Percentiles rank a stretch among this genome's conserved stretches.
phyloP scores from a whole-genome alignment of 2,797 vertebrate genomes.

The Austrolebias charrua region DNA sequence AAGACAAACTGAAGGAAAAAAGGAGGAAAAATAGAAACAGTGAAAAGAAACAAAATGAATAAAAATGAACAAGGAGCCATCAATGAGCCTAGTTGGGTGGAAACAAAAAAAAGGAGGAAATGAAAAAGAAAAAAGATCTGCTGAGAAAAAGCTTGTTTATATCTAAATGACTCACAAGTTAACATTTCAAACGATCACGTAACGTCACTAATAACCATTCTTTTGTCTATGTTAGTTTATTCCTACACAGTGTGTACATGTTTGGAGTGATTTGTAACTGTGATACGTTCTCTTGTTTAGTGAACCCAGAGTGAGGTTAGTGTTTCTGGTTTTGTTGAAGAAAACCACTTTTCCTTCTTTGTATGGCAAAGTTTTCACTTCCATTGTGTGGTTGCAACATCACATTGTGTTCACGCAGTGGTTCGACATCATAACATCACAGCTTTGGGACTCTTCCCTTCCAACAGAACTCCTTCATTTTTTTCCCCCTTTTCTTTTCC shows the following conservation, averaged over 20 bases:
- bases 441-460: neutral
- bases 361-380: neutral
- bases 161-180: neutral
- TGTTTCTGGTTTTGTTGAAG: neutral
- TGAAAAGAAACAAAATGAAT: neutral
- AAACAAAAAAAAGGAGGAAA: conserved; percentile 14
- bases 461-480: neutral
- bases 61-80: neutral
- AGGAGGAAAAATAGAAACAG: neutral
- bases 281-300: neutral
- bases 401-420: neutral
- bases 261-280: neutral
- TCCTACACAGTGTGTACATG: neutral
- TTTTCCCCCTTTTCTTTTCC: neutral
- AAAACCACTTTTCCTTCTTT: neutral
- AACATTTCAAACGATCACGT: neutral
- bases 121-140: neutral
- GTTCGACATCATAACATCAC: neutral
- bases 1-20: neutral
- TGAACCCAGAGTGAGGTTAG: neutral
- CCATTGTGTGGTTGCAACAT: neutral
- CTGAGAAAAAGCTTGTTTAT: neutral
- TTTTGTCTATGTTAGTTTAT: no score
- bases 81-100: conserved; percentile 6
- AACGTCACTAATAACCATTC: neutral